Percentiles rank a stretch among this genome's conserved stretches.
phyloP scores from a whole-genome alignment of 2,797 vertebrate genomes.

The Mus caroli region DNA sequence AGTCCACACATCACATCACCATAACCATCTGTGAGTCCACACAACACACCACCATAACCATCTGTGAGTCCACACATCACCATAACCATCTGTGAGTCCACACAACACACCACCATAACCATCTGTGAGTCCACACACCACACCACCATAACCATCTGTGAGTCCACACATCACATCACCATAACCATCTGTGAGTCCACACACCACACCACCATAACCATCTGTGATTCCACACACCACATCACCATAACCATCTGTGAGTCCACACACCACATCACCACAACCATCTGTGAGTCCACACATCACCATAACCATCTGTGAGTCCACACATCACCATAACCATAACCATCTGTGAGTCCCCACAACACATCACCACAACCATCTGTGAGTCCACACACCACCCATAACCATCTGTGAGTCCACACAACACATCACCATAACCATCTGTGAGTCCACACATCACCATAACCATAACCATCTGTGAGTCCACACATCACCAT shows the following conservation, averaged over 20 bases:
- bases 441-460: background rate
- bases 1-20: background rate
- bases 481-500: background rate
- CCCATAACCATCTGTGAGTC: background rate
- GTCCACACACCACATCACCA: background rate
- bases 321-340: background rate
- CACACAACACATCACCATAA: background rate
- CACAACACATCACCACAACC: background rate
- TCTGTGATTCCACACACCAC: background rate
- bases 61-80: background rate
- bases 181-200: background rate
- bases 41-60: background rate
- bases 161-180: background rate
- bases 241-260: no score
- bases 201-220: background rate
- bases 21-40: background rate
- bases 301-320: background rate
- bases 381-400: background rate
- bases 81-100: background rate
- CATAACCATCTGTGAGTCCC: background rate
- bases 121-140: background rate
- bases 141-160: no score
- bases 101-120: no score
- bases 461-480: background rate
- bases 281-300: background rate